Conservation (phyloP, 2,797 vertebrate species). For the Philypnodon macrostomus region DNA sequence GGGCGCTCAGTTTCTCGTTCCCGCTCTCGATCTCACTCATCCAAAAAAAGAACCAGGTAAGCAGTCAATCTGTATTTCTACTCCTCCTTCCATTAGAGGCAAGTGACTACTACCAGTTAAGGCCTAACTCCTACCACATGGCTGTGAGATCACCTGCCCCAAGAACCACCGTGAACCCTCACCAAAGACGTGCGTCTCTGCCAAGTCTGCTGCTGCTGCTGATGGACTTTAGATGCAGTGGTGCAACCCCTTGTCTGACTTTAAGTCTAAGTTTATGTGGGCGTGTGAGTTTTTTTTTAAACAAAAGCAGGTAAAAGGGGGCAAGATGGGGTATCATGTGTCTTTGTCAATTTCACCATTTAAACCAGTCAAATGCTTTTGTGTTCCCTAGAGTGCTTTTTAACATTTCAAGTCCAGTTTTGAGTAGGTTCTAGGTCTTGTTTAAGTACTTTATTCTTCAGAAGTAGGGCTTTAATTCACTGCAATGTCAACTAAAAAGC, state of each 20-base stretch:
- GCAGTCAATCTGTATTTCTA: slow-evolving; percentile 13
- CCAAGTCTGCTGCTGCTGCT: slow-evolving; percentile 35
- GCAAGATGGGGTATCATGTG: background rate
- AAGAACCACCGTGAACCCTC: slow-evolving; percentile 7
- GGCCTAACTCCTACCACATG: slow-evolving; percentile 8
- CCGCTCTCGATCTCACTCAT: slow-evolving; percentile 72
- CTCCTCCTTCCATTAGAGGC: slow-evolving; percentile 15
- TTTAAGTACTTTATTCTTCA: no score
- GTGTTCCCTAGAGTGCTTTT: slow-evolving; percentile 11
- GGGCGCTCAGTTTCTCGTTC: slow-evolving; percentile 72
- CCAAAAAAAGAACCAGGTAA: slow-evolving; percentile 80
- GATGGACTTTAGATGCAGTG: slow-evolving; percentile 25
- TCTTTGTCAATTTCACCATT: background rate
- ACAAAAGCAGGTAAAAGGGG: background rate
- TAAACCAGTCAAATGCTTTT: slow-evolving; percentile 18
- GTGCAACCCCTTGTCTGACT: slow-evolving; percentile 20
- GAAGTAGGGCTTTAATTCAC: slow-evolving; percentile 37
- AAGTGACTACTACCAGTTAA: background rate
- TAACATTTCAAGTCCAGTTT: background rate
- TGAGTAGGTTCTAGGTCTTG: no score
- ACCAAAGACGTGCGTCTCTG: slow-evolving; percentile 33
- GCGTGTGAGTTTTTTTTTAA: background rate
- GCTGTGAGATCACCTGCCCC: slow-evolving; percentile 39
- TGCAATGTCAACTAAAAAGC: slow-evolving; percentile 43
- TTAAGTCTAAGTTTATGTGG: slow-evolving; percentile 33